Evolutionary conservation across 2,888 invertebrate genomes (phyloP).

Genomic region (Galerucella pusilla): DNA sequence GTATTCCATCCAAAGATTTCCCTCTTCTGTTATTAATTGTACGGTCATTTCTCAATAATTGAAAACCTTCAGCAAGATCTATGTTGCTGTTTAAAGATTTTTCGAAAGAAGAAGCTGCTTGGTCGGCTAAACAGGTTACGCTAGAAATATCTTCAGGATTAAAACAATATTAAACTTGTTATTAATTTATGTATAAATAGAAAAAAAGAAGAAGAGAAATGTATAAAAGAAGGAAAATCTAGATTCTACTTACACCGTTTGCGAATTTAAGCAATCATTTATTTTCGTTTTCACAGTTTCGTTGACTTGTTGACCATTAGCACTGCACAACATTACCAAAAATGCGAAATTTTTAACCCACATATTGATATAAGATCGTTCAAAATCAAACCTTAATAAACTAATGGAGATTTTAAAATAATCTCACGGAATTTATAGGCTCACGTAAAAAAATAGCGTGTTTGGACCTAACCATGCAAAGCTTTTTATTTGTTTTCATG

Average conservation of each 20-base stretch:
- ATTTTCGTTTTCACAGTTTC: background rate
- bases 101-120: conserved; percentile 58
- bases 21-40: conserved; percentile 43
- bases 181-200: too few species aligned
- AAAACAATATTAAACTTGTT: too few species aligned
- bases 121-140: conserved; percentile 58
- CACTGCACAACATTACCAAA: conserved; percentile 36
- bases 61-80: conserved; percentile 59
- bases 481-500: conserved; percentile 31
- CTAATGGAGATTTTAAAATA: conserved; percentile 35
- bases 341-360: conserved; percentile 35
- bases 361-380: conserved; percentile 27
- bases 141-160: conserved; percentile 36
- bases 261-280: conserved; percentile 20
- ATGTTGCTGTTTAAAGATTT: conserved; percentile 57
- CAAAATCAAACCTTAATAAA: conserved; percentile 12
- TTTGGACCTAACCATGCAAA: conserved; percentile 40
- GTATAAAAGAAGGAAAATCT: too few species aligned
- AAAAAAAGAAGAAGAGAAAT: too few species aligned
- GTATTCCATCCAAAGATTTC: conserved; percentile 48
- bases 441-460: conserved; percentile 43
- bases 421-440: conserved; percentile 44
- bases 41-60: conserved; percentile 55
- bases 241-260: conserved; percentile 23
- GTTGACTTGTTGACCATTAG: conserved; percentile 12